Conservation (phyloP, 1,140 invertebrate genomes). For the honey bee (Apis mellifera) region DNA sequence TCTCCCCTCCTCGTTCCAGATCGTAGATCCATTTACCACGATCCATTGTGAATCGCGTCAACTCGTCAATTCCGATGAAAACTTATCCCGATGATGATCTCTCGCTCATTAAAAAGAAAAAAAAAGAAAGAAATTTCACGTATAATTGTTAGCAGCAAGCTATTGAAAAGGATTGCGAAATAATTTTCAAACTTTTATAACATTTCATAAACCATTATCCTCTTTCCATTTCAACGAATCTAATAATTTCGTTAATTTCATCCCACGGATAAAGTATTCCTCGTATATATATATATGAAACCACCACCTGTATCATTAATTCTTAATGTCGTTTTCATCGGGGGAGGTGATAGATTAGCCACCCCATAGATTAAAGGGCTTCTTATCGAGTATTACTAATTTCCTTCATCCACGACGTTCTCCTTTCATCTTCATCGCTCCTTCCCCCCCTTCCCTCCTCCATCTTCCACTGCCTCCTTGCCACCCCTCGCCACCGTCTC, state of each 20-base stretch:
- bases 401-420: constrained; percentile 31
- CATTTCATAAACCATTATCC: too few species aligned
- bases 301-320: constrained; percentile 36
- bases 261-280: neutral
- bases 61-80: too few species aligned
- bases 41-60: neutral
- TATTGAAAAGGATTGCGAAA: too few species aligned
- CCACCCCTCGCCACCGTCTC: constrained; percentile 4
- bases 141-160: too few species aligned
- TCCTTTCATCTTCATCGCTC: neutral
- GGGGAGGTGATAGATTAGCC: constrained; percentile 14
- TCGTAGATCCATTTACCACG: neutral
- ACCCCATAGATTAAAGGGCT: constrained; percentile 23
- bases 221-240: neutral
- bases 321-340: constrained; percentile 48
- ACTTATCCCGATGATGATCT: neutral
- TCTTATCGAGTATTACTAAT: constrained; percentile 53
- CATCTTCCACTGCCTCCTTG: neutral
- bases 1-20: neutral
- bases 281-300: neutral
- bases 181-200: too few species aligned
- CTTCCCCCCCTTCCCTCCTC: too few species aligned
- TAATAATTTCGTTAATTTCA: neutral
- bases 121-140: too few species aligned
- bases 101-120: too few species aligned